phyloP scores from a whole-genome alignment of 2,113 vertebrate genomes.

The Notechis scutatus region DNA sequence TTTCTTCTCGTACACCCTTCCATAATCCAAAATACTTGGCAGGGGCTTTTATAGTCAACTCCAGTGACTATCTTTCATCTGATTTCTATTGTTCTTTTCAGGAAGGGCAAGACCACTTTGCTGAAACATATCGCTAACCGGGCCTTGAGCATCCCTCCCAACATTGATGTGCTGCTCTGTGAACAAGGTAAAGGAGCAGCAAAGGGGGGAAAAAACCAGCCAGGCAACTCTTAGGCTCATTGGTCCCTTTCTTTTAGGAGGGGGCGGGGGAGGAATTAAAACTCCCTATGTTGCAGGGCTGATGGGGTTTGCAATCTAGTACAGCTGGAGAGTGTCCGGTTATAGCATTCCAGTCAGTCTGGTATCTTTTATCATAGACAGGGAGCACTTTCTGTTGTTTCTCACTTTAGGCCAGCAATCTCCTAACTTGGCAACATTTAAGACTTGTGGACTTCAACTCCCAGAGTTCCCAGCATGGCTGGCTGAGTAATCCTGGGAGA shows the following conservation, averaged over 20 bases:
- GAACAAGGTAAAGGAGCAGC: conserved; percentile 79
- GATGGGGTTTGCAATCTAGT: neutral
- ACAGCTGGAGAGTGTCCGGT: neutral
- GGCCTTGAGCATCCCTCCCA: conserved; percentile 89
- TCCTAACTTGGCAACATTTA: neutral
- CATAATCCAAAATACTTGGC: neutral
- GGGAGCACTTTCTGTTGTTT: neutral
- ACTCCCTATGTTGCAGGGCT: neutral
- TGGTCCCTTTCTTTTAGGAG: neutral
- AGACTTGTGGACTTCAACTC: neutral
- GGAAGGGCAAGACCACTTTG: conserved; percentile 91
- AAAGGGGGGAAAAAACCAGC: neutral
- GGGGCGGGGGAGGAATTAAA: neutral
- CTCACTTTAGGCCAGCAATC: neutral
- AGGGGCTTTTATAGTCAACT: neutral
- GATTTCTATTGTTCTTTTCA: conserved; percentile 36
- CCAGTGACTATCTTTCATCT: neutral
- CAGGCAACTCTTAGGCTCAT: neutral
- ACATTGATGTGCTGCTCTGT: conserved; percentile 89
- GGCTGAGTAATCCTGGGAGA: neutral
- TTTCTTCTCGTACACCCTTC: neutral
- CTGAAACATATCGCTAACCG: conserved; percentile 90
- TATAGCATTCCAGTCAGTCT: neutral
- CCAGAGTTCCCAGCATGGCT: neutral
- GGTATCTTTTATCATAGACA: neutral